Evolutionary conservation across 2,797 vertebrate species (phyloP).

Genomic region (Sebastes jordani): DNA sequence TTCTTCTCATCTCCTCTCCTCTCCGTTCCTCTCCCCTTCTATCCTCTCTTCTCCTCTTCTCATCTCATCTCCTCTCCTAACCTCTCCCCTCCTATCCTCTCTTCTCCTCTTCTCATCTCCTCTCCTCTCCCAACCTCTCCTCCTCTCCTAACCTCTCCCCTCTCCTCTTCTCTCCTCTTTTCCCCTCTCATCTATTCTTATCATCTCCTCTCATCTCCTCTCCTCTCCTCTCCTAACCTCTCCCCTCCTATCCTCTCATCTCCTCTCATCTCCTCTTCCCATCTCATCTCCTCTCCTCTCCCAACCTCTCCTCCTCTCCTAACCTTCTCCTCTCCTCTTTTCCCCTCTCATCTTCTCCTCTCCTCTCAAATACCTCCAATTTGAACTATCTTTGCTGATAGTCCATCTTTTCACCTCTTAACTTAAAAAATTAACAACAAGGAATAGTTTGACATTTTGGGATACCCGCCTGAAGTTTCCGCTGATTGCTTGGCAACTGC

Average conservation of each 20-base stretch:
- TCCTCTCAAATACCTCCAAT: background rate
- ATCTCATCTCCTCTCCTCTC: background rate
- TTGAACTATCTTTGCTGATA: background rate
- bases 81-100: background rate
- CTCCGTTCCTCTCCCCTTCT: no score
- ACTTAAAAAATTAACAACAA: background rate
- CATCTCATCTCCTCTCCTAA: background rate
- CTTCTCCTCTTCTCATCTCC: background rate
- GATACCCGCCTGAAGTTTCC: background rate
- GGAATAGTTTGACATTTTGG: background rate
- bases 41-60: background rate
- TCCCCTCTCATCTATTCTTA: no score
- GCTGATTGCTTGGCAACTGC: background rate
- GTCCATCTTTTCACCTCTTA: background rate
- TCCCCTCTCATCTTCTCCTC: background rate
- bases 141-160: background rate
- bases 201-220: background rate
- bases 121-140: background rate
- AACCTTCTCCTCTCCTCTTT: background rate
- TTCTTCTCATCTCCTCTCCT: background rate
- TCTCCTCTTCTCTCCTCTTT: accelerated
- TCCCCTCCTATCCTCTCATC: background rate
- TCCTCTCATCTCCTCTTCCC: background rate
- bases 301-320: background rate
- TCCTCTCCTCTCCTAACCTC: background rate